Evolutionary conservation across 92 coral and sea anemone genomes (phyloP).

Genomic region (Zoanthus sansibaricus): DNA sequence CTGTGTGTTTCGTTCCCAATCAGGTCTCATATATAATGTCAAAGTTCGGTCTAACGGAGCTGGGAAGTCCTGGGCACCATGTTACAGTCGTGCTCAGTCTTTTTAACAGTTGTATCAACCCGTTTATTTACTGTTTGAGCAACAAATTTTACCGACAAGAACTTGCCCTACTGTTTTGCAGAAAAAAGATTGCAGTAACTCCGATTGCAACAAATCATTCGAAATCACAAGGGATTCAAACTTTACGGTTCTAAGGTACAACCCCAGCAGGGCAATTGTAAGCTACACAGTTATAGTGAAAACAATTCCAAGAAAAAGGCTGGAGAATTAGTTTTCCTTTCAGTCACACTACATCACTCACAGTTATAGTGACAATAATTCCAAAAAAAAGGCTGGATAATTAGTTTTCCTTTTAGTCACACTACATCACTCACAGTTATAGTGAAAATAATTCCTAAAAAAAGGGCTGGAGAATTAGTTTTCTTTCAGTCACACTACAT

Average conservation of each 20-base stretch:
- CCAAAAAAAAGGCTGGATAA: too few relatives aligned
- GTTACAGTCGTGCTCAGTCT: slow-evolving; percentile 26
- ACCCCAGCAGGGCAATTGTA: not conserved
- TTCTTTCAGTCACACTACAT: too few relatives aligned
- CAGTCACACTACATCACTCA: not conserved
- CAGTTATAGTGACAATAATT: too few relatives aligned
- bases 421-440: too few relatives aligned
- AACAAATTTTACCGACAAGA: slow-evolving; percentile 34
- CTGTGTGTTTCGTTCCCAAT: slow-evolving; percentile 35
- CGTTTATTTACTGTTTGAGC: slow-evolving; percentile 34
- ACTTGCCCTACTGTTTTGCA: slow-evolving; percentile 13
- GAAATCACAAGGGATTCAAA: not conserved
- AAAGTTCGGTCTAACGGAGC: slow-evolving; percentile 28
- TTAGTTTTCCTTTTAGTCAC: too few relatives aligned
- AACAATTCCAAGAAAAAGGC: too few relatives aligned
- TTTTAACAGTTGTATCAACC: slow-evolving; percentile 41
- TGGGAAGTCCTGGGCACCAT: slow-evolving; percentile 46
- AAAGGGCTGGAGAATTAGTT: too few relatives aligned
- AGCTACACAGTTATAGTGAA: not conserved
- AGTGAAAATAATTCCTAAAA: too few relatives aligned
- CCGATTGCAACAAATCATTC: slow-evolving; percentile 18
- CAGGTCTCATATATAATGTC: slow-evolving; percentile 38
- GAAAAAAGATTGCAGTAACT: not conserved
- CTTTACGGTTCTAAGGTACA: not conserved
- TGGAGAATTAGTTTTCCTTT: not conserved